Evolutionary conservation across 2,888 invertebrate genomes (phyloP), one percentile per base, ranked within the genome.

Genomic region (Lasioglossum figueresi): DNA sequence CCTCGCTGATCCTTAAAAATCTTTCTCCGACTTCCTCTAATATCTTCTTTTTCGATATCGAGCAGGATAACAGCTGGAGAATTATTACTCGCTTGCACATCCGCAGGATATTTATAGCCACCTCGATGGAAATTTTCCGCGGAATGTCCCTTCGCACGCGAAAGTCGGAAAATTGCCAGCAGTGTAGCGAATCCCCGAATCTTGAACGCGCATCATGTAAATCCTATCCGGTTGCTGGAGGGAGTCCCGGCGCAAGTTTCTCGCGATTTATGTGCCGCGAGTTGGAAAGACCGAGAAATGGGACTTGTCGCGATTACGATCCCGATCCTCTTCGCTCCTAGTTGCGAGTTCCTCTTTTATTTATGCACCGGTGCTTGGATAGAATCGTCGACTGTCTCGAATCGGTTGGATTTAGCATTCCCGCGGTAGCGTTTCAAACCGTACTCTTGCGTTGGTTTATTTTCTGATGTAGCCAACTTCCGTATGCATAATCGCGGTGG

Each of bases 71-170:
- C 14, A 23, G 52, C 10, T 52, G 52, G 10, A 52, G 52, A 52
- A 52, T 52, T 52, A 52, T 52, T 52, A 52, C n/a, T 52, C 52
- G 52, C 23, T 52, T n/a, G 10, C 52, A n/a, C 52, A 23, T 52
- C 52, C 52, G 52, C 52, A n/a, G 8, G 52, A 52, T 52, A 52
- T 52, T 52, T 52, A 52, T 52, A 52, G 23, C 23, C 52, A n/a
- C 3, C 52, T n/a, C 68, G 79, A 63, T 16, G 63, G 63, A 63
- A 79, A 79, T 73, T 82, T 79, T 43, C 37, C 63, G 10, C n/a
- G 40, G 27, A 43, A 71, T 27, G 23, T 37, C 37, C 10, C 37
- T 2, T n/a, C 68, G 37, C 71, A 8, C 71, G 14, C 71, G 43
- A 19, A n/a, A 19, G 45, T 8, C 45, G 34, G 48, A 34, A 45